Evolutionary conservation across 2,888 invertebrate species (phyloP).

Genomic region (Perithous albicinctus): DNA sequence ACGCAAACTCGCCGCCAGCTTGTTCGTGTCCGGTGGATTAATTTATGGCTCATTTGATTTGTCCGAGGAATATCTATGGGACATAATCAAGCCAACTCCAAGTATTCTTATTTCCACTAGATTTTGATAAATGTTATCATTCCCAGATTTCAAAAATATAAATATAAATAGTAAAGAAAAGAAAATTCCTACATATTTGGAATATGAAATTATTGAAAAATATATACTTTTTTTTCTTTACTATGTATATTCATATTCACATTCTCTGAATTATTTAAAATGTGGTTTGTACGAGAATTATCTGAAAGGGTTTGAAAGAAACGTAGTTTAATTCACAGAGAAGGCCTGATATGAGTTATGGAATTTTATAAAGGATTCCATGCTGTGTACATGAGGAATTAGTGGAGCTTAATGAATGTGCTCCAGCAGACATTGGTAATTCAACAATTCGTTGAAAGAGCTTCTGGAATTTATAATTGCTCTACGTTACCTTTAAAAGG

Average conservation of each 20-base stretch:
- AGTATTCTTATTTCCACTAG: not conserved
- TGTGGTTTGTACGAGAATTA: too few species aligned
- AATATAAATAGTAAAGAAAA: too few species aligned
- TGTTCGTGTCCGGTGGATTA: conserved; percentile 71
- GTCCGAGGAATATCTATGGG: conserved; percentile 69
- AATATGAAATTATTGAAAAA: too few species aligned
- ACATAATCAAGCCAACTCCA: not conserved
- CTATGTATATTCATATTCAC: too few species aligned
- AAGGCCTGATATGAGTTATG: not conserved
- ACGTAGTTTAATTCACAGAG: not conserved
- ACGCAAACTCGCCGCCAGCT: conserved; percentile 41
- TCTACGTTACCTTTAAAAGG: not conserved
- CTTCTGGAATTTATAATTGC: not conserved
- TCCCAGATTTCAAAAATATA: too few species aligned
- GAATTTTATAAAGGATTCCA: not conserved
- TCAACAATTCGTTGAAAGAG: not conserved
- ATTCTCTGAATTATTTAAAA: too few species aligned
- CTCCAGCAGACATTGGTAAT: not conserved
- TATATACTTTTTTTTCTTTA: too few species aligned
- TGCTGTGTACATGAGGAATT: not conserved
- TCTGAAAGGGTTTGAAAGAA: not conserved
- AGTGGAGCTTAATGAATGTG: not conserved
- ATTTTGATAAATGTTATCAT: too few species aligned
- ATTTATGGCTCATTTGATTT: conserved; percentile 75
- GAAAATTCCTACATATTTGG: too few species aligned